phyloP scores from a whole-genome alignment of 2,797 vertebrate genomes.

The Pseudomugil gertrudae region DNA sequence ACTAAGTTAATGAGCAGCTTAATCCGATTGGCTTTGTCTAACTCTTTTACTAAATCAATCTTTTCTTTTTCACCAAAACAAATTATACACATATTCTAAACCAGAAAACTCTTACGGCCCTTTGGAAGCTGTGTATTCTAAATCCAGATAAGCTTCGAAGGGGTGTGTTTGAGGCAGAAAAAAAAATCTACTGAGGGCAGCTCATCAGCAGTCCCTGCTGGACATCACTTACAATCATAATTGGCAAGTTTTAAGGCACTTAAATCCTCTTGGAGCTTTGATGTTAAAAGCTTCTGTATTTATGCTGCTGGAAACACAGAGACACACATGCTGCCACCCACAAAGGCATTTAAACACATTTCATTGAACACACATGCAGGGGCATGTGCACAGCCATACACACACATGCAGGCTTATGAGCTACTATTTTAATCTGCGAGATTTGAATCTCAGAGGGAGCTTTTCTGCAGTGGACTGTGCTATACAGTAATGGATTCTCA shows the following conservation, averaged over 20 bases:
- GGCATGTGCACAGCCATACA: conserved; percentile 5
- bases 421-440: conserved; percentile 65
- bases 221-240: conserved; percentile 67
- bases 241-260: conserved; percentile 55
- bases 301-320: conserved; percentile 47
- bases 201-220: conserved; percentile 64
- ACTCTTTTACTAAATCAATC: conserved; percentile 4
- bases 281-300: conserved; percentile 71
- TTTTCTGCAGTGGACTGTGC: conserved; percentile 60
- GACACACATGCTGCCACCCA: conserved; percentile 50
- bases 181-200: conserved; percentile 25
- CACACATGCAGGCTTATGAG: conserved; percentile 38
- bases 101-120: neutral
- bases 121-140: conserved; percentile 21
- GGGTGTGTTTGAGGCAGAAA: neutral
- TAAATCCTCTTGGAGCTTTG: conserved; percentile 60
- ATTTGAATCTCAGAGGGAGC: conserved; percentile 67
- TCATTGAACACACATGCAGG: conserved; percentile 21
- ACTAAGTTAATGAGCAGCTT: neutral
- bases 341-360: conserved; percentile 45
- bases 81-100: conserved; percentile 22
- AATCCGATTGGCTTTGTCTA: neutral
- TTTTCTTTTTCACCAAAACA: conserved; percentile 3
- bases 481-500: conserved; percentile 63
- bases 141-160: conserved; percentile 26